Conservation (phyloP, 2,888 invertebrate species). For the Melanargia galathea region DNA sequence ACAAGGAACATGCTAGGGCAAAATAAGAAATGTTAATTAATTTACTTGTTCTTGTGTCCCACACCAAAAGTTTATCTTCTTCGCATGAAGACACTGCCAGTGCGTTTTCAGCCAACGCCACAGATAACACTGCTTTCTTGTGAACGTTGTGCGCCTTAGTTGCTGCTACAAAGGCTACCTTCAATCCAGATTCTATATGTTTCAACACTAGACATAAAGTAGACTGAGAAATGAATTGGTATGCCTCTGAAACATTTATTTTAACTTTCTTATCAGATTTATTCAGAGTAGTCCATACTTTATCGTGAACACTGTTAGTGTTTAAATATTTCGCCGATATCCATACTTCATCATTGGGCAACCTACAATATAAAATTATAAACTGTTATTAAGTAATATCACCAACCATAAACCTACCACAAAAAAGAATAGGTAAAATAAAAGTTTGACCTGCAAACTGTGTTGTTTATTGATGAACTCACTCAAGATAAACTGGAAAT, state of each 20-base stretch:
- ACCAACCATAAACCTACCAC: not conserved
- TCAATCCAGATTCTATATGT: slow-evolving; percentile 66
- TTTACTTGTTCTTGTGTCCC: slow-evolving; percentile 84
- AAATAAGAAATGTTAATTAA: not conserved
- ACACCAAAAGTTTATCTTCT: slow-evolving; percentile 82
- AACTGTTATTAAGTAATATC: not conserved
- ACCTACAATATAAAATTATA: slow-evolving; percentile 50
- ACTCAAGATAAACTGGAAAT: not conserved
- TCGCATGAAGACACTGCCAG: slow-evolving; percentile 84
- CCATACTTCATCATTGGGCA: slow-evolving; percentile 74
- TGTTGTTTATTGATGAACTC: not conserved
- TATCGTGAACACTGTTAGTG: slow-evolving; percentile 67
- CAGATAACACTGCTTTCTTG: slow-evolving; percentile 77
- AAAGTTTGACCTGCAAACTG: not conserved
- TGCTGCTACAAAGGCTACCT: slow-evolving; percentile 78
- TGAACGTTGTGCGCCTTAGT: slow-evolving; percentile 73
- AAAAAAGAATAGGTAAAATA: not conserved
- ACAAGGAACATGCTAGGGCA: not conserved
- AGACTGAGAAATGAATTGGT: slow-evolving; percentile 67
- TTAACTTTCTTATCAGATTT: slow-evolving; percentile 67
- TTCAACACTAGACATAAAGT: slow-evolving; percentile 70
- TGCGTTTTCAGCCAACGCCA: slow-evolving; percentile 83
- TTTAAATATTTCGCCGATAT: slow-evolving; percentile 74
- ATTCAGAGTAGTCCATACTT: slow-evolving; percentile 60
- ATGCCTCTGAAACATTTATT: slow-evolving; percentile 65